Conservation (phyloP, 2,797 vertebrate genomes). For the Psittacula derbiana region DNA sequence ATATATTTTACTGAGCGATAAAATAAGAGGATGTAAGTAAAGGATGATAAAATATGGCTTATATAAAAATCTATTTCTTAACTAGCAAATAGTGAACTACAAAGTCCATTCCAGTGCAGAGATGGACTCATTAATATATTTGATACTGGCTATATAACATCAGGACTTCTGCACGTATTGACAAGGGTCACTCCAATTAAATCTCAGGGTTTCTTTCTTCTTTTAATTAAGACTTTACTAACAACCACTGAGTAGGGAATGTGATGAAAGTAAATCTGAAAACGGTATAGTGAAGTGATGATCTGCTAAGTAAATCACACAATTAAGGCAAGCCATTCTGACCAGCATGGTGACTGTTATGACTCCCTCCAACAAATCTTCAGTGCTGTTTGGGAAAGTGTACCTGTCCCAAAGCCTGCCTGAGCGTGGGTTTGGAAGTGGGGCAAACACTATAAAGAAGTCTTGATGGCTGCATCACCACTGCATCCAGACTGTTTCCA, state of each 20-base stretch:
- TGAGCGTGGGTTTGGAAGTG: not conserved
- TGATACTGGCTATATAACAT: not conserved
- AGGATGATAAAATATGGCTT: not conserved
- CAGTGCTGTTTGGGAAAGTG: not conserved
- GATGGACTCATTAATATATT: not conserved
- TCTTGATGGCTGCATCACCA: rapidly evolving
- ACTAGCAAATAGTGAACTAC: not conserved
- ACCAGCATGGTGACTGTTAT: not conserved
- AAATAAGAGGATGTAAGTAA: not conserved
- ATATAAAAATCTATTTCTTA: not conserved
- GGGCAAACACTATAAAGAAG: not conserved
- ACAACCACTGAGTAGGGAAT: not conserved
- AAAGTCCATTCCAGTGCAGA: not conserved
- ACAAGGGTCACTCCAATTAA: slow-evolving; percentile 48
- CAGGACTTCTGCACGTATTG: not conserved
- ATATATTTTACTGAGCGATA: not conserved
- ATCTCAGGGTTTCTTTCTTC: not conserved
- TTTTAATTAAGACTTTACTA: slow-evolving; percentile 43
- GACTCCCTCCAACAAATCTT: not conserved
- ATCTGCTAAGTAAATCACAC: slow-evolving; percentile 40
- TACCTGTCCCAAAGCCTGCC: not conserved
- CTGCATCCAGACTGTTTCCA: rapidly evolving
- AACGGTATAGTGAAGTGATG: not conserved
- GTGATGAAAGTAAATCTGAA: slow-evolving; percentile 10
- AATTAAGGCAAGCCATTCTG: slow-evolving; percentile 24